Percentiles rank a stretch among this genome's conserved stretches.
Evolutionary conservation across 2,888 invertebrate species (phyloP).

Genomic region (Leptopilina myrica): DNA sequence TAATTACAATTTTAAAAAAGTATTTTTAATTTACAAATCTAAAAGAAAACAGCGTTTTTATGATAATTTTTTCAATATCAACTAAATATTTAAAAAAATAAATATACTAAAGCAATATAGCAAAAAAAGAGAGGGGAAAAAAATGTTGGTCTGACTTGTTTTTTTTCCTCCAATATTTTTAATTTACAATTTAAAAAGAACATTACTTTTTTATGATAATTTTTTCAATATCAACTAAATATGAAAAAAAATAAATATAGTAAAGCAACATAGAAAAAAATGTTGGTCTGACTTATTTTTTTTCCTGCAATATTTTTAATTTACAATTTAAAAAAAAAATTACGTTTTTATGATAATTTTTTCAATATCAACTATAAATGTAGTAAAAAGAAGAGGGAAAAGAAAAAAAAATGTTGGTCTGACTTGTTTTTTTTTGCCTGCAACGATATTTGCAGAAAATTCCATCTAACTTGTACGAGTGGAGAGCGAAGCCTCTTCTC

Average conservation of each 20-base stretch:
- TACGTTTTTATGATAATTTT: too few relatives aligned
- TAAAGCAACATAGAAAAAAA: background rate
- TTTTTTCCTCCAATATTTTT: background rate
- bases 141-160: background rate
- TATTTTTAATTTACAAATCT: too few relatives aligned
- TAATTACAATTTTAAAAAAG: too few relatives aligned
- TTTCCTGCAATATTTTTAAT: too few relatives aligned
- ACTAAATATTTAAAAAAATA: too few relatives aligned
- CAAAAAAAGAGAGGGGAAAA: background rate
- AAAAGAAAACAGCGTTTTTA: too few relatives aligned
- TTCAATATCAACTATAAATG: background rate
- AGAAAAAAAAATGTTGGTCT: background rate
- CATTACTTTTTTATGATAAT: too few relatives aligned
- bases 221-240: too few relatives aligned
- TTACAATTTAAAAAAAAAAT: too few relatives aligned
- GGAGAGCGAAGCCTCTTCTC: constrained; percentile 4
- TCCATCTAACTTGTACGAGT: constrained; percentile 9
- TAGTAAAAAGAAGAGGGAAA: background rate
- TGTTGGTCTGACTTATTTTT: background rate
- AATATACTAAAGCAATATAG: background rate
- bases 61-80: too few relatives aligned
- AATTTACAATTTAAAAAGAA: too few relatives aligned
- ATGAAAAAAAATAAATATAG: too few relatives aligned
- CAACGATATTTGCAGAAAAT: background rate
- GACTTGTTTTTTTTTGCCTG: background rate